Evolutionary conservation across 2,797 vertebrate species (phyloP).

Genomic region (Aphelocoma californica): DNA sequence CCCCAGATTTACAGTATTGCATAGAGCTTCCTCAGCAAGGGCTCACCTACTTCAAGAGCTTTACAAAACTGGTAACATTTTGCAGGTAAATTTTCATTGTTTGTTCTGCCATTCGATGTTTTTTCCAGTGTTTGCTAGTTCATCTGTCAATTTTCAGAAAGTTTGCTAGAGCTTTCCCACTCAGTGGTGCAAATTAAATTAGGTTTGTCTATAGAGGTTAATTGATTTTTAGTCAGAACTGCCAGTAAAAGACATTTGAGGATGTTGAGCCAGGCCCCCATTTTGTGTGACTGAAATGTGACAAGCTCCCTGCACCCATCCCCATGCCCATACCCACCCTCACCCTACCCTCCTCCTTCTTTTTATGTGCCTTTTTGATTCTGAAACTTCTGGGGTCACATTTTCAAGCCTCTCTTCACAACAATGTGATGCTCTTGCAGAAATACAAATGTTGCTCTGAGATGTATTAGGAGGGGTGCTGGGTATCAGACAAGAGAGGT

Average conservation of each 20-base stretch:
- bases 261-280: neutral
- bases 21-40: neutral
- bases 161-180: neutral
- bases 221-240: neutral
- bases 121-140: neutral
- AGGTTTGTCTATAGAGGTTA: neutral
- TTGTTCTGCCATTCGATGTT: neutral
- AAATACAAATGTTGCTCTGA: constrained; percentile 21
- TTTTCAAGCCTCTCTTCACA: constrained; percentile 8
- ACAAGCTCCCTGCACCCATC: neutral
- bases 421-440: neutral
- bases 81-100: neutral
- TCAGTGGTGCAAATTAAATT: neutral
- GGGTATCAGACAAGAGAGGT: constrained; percentile 2
- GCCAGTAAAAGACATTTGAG: neutral
- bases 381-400: neutral
- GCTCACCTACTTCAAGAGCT: neutral
- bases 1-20: neutral
- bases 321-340: neutral
- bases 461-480: neutral
- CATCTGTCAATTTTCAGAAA: neutral
- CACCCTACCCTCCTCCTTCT: neutral
- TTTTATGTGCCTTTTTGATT: neutral
- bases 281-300: neutral
- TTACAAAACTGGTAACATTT: neutral